These are phyloP conservation scores for Coluber constrictor DNA, from an alignment of 2,797 vertebrate species.

Conservation along the genomic window DNA sequence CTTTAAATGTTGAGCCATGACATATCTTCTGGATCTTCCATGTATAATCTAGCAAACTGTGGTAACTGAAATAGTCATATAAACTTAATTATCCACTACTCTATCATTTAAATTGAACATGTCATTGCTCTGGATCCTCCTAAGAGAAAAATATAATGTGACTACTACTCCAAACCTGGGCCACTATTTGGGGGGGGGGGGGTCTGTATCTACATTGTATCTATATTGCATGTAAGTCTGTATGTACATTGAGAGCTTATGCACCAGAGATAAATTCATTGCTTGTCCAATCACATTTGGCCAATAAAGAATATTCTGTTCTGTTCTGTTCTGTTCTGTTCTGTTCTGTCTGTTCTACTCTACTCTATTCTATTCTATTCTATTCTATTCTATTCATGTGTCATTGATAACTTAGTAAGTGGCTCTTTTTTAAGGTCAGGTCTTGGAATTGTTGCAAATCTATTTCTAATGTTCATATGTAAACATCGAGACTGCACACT, in stretches of 20 bases:
- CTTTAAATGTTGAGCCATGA: background rate
- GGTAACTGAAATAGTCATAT: background rate
- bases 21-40: background rate
- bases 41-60: background rate
- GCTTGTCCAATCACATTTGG: background rate
- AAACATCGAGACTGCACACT: background rate
- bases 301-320: background rate
- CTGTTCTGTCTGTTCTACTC: too few species aligned
- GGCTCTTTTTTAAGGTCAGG: background rate
- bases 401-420: background rate
- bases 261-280: background rate
- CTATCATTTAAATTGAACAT: background rate
- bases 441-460: background rate
- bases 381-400: background rate
- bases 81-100: background rate
- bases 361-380: accelerated
- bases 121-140: background rate
- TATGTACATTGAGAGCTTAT: background rate
- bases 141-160: background rate
- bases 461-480: background rate
- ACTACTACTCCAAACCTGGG: background rate
- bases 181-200: background rate
- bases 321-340: too few species aligned
- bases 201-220: background rate
- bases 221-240: too few species aligned